Base-by-base conservation (phyloP, 2,888 invertebrate species). In the Taphrorychus bicolor region DNA sequence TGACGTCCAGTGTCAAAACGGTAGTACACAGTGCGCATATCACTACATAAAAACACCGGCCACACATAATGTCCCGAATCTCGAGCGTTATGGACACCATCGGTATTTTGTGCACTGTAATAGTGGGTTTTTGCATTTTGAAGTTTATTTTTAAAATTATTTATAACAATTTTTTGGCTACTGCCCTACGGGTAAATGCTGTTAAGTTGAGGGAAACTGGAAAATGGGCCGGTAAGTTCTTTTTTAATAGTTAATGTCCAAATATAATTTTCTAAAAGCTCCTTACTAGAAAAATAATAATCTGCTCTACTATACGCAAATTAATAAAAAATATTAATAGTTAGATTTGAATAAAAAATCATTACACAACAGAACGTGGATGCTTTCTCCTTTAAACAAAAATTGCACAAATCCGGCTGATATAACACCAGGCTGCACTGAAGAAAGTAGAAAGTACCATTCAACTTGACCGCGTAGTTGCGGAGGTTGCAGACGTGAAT, bases 141-240 rank as follows among this genome's bases (percentile, higher is more conserved):
- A 86, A 87, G 18, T 88, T 87, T 40, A 79, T 84, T 24, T 75
- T 88, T 5, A 74, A 73, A 68, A 65, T 80, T 56, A 59, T 83
- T 11, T 84, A 83, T 73, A 77, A 79, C 54, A 79, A 82, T 73
- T 76, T 83, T 49, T 80, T 89, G 16, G 87, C 86, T 4, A 83
- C 86, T 60, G 84, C 84, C 74, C 84, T 91, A 17, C 79, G 81
- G 67, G 78, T 82, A 16, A 80, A 78, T 70, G 78, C 80, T 45
- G 81, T 83, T 64, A 85, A 93, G 82, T 86, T 91, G 70, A 87
- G 86, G 76, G 85, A 87, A 51, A 86, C 88, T 78, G 93, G 93
- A 75, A 86, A 88, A 83, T 94, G 93, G 93, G 93, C 93, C 82
- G 87, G 93, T 93, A 83, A 88, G 89, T 76, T 60, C 7, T 45